phyloP scores from a whole-genome alignment of 2,888 invertebrate species.

The Amphipyra tragopoginis region DNA sequence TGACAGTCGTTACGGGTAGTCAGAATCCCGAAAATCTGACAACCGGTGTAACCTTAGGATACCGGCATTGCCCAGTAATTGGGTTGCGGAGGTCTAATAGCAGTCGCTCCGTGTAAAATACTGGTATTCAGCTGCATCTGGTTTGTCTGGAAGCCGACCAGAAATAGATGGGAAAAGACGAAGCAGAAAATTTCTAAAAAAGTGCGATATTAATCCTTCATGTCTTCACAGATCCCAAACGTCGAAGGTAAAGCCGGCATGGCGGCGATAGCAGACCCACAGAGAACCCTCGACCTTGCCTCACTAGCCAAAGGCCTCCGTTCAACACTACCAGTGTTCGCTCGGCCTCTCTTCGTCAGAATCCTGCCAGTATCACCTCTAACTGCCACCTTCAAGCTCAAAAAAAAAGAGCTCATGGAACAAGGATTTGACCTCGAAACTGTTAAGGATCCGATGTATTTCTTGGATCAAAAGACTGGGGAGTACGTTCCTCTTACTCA shows the following conservation, averaged over 20 bases:
- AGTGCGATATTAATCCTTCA: not conserved
- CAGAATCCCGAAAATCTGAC: too few relatives aligned
- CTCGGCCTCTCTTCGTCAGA: constrained; percentile 96
- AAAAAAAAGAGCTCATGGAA: constrained; percentile 95
- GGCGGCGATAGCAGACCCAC: constrained; percentile 96
- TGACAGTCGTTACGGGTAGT: too few relatives aligned
- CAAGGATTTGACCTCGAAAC: constrained; percentile 93
- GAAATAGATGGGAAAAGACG: too few relatives aligned
- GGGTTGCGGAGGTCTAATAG: too few relatives aligned
- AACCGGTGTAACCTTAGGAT: too few relatives aligned
- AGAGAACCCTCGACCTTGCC: constrained; percentile 91
- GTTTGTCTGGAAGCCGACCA: too few relatives aligned
- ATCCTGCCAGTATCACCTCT: constrained; percentile 93
- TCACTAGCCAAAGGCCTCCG: constrained; percentile 77
- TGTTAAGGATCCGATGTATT: constrained; percentile 93
- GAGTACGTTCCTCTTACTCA: constrained; percentile 85
- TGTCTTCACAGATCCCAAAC: constrained; percentile 91
- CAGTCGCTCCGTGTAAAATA: too few relatives aligned
- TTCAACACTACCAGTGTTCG: constrained; percentile 94
- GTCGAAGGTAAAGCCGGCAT: constrained; percentile 97
- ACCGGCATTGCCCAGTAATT: too few relatives aligned
- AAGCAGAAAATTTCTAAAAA: too few relatives aligned
- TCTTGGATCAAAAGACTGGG: constrained; percentile 84
- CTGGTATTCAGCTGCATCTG: too few relatives aligned
- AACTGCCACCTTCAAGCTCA: constrained; percentile 97